Evolutionary conservation across 2,113 vertebrate genomes (phyloP), one percentile per base, ranked within the genome.

Genomic region (Verasper variegatus): DNA sequence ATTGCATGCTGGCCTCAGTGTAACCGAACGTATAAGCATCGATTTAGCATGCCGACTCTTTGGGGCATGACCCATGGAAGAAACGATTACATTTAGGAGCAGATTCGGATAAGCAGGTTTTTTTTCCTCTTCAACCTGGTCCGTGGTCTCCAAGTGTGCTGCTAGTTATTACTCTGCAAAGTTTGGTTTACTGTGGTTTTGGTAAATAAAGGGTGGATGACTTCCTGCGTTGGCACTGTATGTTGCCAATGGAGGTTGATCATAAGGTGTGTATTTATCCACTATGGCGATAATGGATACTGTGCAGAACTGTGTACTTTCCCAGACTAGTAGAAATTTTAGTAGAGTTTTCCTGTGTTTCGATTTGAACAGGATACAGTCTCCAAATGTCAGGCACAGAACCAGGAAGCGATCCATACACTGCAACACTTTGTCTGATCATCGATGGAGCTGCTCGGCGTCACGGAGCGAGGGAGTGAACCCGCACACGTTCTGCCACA

Each of bases 1-100:
- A 73, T 82, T 80, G 74, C 71, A 56, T 11, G 14, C 35, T 76
- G 72, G 79, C 62, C 54, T 73, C 63, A 13, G 56, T 71, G 66
- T 35, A 66, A 70, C 72, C 54, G 5, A 15, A 82, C 75, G 68
- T 37, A 66, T 5, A 35, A 66, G 78, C 71, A 61, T 5, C 52
- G 68, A 81, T 84, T 83, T 73, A 58, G 51, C 68, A 63, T 63
- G 52, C 55, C 14, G 0, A 15, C 42, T 49, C 56, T 80, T 17
- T 24, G 42, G 31, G 31, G 6, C 31, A 31, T 31, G 31, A 31
- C 31, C 31, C 31, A 31, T 31, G 31, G 31, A 31, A 31, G 31
- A 31, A 31, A 31, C 6, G 7, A 31, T 37, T 10, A 37, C 35
- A 37, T 37, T 37, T 37, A 2, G 35, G 35, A 37, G 35, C 35